Base-by-base conservation (phyloP, 2,888 invertebrate species). In the Caenorhabditis panamensis region DNA sequence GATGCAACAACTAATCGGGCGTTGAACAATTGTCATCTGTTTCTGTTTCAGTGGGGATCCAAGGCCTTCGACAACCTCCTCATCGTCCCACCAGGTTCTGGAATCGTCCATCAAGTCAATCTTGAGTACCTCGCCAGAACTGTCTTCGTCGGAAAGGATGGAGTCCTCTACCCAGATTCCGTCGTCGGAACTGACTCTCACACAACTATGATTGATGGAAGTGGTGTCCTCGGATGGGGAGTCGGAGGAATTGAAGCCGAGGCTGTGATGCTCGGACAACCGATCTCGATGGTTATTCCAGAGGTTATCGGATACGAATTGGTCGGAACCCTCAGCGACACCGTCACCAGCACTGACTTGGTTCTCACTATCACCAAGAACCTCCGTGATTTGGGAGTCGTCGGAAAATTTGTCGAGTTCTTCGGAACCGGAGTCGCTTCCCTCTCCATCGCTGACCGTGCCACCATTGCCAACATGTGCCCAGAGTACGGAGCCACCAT, bases 371-470 rank as follows among this genome's bases (percentile, higher is more conserved):
- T 98, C 71, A 98, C 98, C 0, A 97, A 97, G 94, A 95, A 95
- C 91, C 93, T 98, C 68, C 94, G 98, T 18, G 95, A 96, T 87
- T 91, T 97, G 59, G 98, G 98, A 47, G 98, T 98, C 8, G 98
- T 98, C 66, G 97, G 97, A 3, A 97, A 98, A 91, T 98, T 99
- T 92, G 98, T 99, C 5, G 98, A 99, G 92, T 99, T 99, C 93
- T 99, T 95, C 92, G 98, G 98, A 0, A 95, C 96, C 0, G 98
- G 98, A 2, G 96, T 97, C 3, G 92, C 94, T 0, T 94, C 95
- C 71, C 92, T 99, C 4, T 96, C 96, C 69, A 96, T 99, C 80
- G 97, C 98, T 0, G 98, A 99, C 93, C 77, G 86, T 54, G 97
- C 98, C 0, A 99, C 98, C 0, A 96, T 99, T 68, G 95, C 96